Base-by-base conservation (phyloP, 2,113 vertebrate genomes). In the Pimephales promelas region DNA sequence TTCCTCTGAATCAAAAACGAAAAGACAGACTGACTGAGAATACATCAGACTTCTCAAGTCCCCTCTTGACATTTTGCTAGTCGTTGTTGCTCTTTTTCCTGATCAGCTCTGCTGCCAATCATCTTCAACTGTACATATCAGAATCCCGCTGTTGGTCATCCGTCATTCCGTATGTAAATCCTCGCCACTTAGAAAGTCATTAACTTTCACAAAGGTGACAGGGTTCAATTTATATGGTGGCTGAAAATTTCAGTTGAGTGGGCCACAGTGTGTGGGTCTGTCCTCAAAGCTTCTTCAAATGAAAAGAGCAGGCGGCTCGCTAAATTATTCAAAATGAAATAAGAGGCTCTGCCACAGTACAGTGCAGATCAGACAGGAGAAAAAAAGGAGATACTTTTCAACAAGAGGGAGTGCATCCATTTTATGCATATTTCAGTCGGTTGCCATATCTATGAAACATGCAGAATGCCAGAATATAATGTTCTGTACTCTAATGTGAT, bases 101-200 rank as follows among this genome's bases (percentile, higher is more conserved):
- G 84, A 92, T 92, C 87, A 90, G 90, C 89, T 89, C 70, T 87
- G 85, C 88, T 86, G 88, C 82, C 86, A 91, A 74, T 89, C 90
- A 87, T 88, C 20, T 52, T 85, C 18, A 66, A 81, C 71, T 85
- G 79, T 84, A 57, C 86, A 83, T 83, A 81, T 84, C 84, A 52
- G 83, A 90, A 61, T 89, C 87, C 89, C 81, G 54, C 86, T 86
- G 89, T 91, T 91, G 92, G 90, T 91, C 90, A 91, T 47, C 26
- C 80, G 64, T 16, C 72, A 18, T 85, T 84, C 75, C 45, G 40
- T 71, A 83, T 88, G 86, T 83, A 88, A 86, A 88, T 79, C 77
- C 61, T 22, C 1, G n/a, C 70, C 78, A 66, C 78, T 86, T 87
- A 82, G 78, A 87, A 87, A 83, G 71, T 87, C 84, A 87, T 87